These are phyloP conservation scores for Clarias macrocephalus DNA, from an alignment of 2,113 vertebrate species.

Conservation along the genomic window DNA sequence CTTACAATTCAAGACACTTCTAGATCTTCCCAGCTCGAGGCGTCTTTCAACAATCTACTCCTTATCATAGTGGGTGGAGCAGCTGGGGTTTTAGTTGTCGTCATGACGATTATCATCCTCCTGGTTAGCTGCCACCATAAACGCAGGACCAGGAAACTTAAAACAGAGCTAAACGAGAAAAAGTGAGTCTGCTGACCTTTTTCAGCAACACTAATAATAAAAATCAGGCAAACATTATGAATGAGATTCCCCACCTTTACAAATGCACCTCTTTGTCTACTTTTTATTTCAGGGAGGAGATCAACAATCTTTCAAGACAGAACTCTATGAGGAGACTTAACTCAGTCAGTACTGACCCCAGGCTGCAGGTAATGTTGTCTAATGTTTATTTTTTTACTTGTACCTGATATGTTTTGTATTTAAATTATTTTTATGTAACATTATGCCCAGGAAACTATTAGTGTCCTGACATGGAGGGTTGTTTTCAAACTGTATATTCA, in stretches of 20 bases:
- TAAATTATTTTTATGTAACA: background rate
- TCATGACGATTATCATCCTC: constrained; percentile 78
- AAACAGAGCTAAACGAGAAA: constrained; percentile 78
- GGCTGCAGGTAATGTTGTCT: constrained; percentile 71
- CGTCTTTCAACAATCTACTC: constrained; percentile 69
- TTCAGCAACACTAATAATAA: background rate
- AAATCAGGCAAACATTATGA: background rate
- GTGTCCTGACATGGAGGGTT: background rate
- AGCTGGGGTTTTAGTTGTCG: constrained; percentile 72
- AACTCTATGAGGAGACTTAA: constrained; percentile 83
- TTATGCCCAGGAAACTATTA: background rate
- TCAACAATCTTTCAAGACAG: constrained; percentile 82
- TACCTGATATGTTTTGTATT: background rate
- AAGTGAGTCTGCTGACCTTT: constrained; percentile 70
- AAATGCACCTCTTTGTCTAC: background rate
- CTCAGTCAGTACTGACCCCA: constrained; percentile 78
- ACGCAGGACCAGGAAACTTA: constrained; percentile 77
- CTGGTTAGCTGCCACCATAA: constrained; percentile 80
- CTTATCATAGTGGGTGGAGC: constrained; percentile 77
- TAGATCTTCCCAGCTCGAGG: constrained; percentile 29
- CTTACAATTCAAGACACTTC: background rate
- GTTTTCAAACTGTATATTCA: background rate
- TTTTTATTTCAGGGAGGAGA: constrained; percentile 76
- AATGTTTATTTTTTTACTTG: background rate
- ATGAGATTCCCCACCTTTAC: background rate